These are phyloP conservation scores for Brevimyrus niger DNA, from an alignment of 2,113 vertebrate species.

Conservation along the genomic window DNA sequence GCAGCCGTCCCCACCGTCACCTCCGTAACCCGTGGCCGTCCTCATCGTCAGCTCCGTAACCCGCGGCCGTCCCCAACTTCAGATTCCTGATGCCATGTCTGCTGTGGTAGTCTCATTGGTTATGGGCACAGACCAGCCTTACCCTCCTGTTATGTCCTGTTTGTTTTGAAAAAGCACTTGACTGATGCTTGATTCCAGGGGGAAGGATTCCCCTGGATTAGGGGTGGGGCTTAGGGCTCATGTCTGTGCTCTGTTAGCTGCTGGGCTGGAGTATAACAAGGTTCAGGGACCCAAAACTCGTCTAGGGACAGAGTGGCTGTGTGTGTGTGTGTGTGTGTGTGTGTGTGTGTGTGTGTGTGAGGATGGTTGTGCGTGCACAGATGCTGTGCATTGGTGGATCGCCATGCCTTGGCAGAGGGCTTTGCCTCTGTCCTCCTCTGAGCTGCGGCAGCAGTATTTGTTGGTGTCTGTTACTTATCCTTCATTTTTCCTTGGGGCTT, in stretches of 20 bases:
- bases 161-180: background rate
- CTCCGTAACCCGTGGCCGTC: background rate
- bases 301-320: too few relatives aligned
- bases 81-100: background rate
- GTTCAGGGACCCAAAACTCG: too few relatives aligned
- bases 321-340: too few relatives aligned
- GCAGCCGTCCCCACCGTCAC: background rate
- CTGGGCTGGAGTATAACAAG: background rate
- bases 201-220: background rate
- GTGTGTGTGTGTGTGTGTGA: too few relatives aligned
- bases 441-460: background rate
- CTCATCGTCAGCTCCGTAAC: too few relatives aligned
- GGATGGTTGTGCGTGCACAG: too few relatives aligned
- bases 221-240: background rate
- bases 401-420: background rate
- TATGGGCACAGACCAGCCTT: background rate
- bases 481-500: background rate
- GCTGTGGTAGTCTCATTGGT: background rate
- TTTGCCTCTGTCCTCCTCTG: background rate
- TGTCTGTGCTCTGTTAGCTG: too few relatives aligned
- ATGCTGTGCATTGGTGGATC: background rate
- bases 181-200: background rate
- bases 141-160: background rate
- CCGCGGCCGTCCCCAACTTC: too few relatives aligned
- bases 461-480: background rate